A percentile compares a stretch with the other conserved stretches of the same genome.
phyloP scores from a whole-genome alignment of 2,888 invertebrate species.

The Lordiphosa fenestrarum region DNA sequence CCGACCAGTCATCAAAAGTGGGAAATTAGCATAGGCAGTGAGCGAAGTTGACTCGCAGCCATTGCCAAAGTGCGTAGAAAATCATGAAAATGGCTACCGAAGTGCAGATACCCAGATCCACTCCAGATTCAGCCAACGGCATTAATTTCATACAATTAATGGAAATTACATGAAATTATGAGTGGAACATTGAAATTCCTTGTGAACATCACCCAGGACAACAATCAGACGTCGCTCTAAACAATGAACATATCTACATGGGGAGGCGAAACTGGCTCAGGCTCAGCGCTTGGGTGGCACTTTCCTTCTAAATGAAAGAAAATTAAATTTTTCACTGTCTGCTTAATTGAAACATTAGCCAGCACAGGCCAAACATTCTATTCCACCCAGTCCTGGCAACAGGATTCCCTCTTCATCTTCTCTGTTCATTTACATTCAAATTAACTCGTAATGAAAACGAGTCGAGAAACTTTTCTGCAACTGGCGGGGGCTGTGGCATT shows the following conservation, averaged over 20 bases:
- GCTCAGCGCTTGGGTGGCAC: conserved; percentile 36
- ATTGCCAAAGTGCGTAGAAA: conserved; percentile 54
- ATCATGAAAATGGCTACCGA: conserved; percentile 69
- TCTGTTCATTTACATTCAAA: conserved; percentile 77
- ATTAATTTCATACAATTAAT: conserved; percentile 74
- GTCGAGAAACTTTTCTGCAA: conserved; percentile 49
- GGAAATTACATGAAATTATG: conserved; percentile 71
- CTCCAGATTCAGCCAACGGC: conserved; percentile 40
- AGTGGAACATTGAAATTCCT: conserved; percentile 70
- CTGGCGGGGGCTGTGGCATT: conserved; percentile 62
- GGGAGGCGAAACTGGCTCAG: not conserved
- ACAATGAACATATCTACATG: conserved; percentile 1
- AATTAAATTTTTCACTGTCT: conserved; percentile 76
- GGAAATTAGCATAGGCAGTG: conserved; percentile 65
- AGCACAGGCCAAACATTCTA: conserved; percentile 25
- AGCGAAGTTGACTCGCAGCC: conserved; percentile 50
- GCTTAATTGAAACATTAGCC: conserved; percentile 77
- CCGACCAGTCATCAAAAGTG: conserved; percentile 56
- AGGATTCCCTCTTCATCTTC: conserved; percentile 17
- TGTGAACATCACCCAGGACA: conserved; percentile 72
- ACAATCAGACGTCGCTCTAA: conserved; percentile 30
- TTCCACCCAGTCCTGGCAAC: conserved; percentile 6
- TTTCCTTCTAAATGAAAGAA: conserved; percentile 62
- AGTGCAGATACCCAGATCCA: conserved; percentile 36
- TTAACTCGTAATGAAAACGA: conserved; percentile 77